Evolutionary conservation across 2,888 invertebrate species (phyloP).

Genomic region (Drosophila greeni): DNA sequence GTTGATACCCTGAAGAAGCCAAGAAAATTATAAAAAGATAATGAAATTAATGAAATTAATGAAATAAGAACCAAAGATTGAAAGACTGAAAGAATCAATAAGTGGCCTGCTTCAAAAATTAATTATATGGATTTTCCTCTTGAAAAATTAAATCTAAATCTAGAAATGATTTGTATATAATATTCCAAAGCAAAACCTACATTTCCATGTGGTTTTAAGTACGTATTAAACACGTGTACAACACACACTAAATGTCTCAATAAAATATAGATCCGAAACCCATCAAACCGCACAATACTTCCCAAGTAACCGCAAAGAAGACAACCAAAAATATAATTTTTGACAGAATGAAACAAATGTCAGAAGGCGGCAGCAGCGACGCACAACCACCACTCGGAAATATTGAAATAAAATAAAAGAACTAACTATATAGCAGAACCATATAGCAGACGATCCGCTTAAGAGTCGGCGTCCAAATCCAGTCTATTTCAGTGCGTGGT

Average conservation of each 20-base stretch:
- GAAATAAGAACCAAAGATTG: background rate
- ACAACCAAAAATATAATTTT: conserved; percentile 32
- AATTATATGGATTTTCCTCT: background rate
- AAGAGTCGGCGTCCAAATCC: conserved; percentile 29
- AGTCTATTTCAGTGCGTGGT: conserved; percentile 78
- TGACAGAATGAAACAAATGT: conserved; percentile 44
- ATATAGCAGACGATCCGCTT: conserved; percentile 16
- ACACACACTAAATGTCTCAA: conserved; percentile 4
- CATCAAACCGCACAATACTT: conserved; percentile 6
- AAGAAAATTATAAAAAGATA: background rate
- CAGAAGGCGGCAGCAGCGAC: conserved; percentile 23
- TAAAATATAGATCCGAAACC: conserved; percentile 1
- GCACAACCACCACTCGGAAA: conserved; percentile 34
- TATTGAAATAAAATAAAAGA: conserved; percentile 32
- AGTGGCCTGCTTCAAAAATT: background rate
- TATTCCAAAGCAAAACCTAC: background rate
- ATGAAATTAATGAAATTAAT: background rate
- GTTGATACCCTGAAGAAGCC: conserved; percentile 10
- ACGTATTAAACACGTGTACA: background rate
- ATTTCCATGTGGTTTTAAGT: background rate
- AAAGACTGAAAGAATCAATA: background rate
- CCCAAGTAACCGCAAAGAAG: conserved; percentile 9
- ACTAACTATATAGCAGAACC: conserved; percentile 7
- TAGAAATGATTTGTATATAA: background rate
- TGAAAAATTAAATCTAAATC: background rate